Percentiles rank a stretch among this genome's conserved stretches.
Conservation (phyloP, 2,113 vertebrate species). For the Poeciliopsis turrubarensis region DNA sequence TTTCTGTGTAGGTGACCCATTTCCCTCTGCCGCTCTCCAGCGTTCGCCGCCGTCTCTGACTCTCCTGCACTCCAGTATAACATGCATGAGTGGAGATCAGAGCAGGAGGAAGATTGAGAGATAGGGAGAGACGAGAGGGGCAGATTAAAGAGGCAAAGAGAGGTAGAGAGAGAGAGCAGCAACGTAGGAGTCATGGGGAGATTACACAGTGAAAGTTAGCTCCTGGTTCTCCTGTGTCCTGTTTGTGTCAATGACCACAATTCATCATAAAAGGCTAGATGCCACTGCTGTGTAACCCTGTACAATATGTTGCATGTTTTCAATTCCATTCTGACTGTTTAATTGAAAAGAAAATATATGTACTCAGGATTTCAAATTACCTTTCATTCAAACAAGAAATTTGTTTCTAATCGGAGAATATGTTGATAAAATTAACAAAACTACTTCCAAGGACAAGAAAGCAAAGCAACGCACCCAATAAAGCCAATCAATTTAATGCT, state of each 20-base stretch:
- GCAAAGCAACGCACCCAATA: background rate
- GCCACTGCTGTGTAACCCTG: background rate
- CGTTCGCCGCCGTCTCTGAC: constrained; percentile 26
- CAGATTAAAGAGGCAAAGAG: constrained; percentile 39
- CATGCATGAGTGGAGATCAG: constrained; percentile 65
- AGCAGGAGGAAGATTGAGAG: constrained; percentile 48
- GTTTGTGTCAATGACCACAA: background rate
- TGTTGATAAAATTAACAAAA: background rate
- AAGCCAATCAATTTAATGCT: background rate
- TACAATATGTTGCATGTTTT: background rate
- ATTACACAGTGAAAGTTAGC: background rate
- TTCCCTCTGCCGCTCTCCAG: constrained; percentile 59
- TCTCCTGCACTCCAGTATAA: constrained; percentile 47
- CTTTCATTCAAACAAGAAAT: background rate
- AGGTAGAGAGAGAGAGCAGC: background rate
- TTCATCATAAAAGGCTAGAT: background rate
- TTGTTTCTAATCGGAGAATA: background rate
- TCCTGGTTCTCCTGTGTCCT: constrained; percentile 7
- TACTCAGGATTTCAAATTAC: background rate
- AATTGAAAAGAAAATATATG: no score
- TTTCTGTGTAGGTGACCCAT: constrained; percentile 68
- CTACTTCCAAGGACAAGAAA: background rate
- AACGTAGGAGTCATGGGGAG: constrained; percentile 5
- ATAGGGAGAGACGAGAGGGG: constrained; percentile 34
- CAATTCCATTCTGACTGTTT: no score